A percentile compares a stretch with the other conserved stretches of the same genome.
These are phyloP conservation scores for Diuraphis noxia DNA, from an alignment of 1,140 invertebrate species.

Conservation along the genomic window DNA sequence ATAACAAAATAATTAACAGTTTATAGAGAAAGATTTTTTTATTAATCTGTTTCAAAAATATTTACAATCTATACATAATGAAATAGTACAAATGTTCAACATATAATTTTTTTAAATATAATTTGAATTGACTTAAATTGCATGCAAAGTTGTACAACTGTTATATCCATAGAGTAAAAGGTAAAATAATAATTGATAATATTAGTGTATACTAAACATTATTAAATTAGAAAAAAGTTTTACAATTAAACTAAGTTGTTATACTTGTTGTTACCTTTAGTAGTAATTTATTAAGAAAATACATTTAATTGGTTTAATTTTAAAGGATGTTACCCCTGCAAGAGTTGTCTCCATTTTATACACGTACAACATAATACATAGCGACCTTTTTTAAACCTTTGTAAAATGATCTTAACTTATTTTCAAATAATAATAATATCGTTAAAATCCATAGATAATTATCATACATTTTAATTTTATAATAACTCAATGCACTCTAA, in stretches of 20 bases:
- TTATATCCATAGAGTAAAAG: not conserved
- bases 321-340: no score
- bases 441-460: no score
- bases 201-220: not conserved
- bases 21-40: not conserved
- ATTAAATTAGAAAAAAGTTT: not conserved
- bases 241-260: not conserved
- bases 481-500: no score
- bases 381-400: no score
- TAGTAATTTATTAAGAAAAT: not conserved
- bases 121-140: not conserved
- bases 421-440: no score
- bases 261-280: not conserved
- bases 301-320: not conserved
- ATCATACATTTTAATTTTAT: no score
- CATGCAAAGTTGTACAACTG: not conserved
- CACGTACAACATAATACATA: no score
- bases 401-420: no score
- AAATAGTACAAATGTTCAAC: not conserved
- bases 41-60: not conserved
- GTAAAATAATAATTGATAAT: not conserved
- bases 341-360: no score
- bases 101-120: not conserved
- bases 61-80: not conserved
- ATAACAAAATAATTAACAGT: no score